Evolutionary conservation across 2,113 vertebrate species (phyloP), one percentile per base, ranked within the genome.

Genomic region (Gallinago media): DNA sequence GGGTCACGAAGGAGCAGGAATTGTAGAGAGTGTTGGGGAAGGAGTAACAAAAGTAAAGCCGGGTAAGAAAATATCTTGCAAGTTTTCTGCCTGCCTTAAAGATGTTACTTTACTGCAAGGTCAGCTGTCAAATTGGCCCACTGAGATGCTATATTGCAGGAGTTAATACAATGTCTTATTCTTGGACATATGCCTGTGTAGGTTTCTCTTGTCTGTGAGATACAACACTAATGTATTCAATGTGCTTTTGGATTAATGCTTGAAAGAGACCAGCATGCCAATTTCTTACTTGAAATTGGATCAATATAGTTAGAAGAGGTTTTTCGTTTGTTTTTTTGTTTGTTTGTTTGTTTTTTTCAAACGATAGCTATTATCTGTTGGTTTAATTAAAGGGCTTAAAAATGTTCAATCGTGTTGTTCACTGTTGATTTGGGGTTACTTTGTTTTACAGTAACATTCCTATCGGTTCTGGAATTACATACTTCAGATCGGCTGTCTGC

Each of bases 31-130:
- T 73, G 97, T 98, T 46, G 99, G 99, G 2, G 98, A 99, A 94
- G 99, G 99, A 70, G 99, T 99, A 88, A 99, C 99, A 55, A 99
- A 98, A 87, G 98, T 99, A 79, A 99, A 99, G 95, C 97, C 99
- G 29, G 99, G 99, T 99, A 96, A 95, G 94, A 73, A 84, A 63
- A 29, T 25, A 38, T 2, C 44, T 58, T 68, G 14, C 44, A 34
- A 23, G 10, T 89, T 42, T 72, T 50, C n/a, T 92, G 70, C 47
- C 47, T 93, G 63, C 38, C 56, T 32, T 88, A 40, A 12, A 79
- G 50, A 70, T 52, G 44, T 75, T 59, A 32, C 20, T 61, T 88
- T 86, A 78, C 38, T 70, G 40, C 15, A 70, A 85, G 65, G 27
- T 68, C n/a, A 59, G 0, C 36, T 84, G 9, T 79, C 14, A 63